Percentiles rank a stretch among this genome's conserved stretches.
Evolutionary conservation across 92 coral and sea anemone species (phyloP).

Genomic region (Epizoanthus rinbou): DNA sequence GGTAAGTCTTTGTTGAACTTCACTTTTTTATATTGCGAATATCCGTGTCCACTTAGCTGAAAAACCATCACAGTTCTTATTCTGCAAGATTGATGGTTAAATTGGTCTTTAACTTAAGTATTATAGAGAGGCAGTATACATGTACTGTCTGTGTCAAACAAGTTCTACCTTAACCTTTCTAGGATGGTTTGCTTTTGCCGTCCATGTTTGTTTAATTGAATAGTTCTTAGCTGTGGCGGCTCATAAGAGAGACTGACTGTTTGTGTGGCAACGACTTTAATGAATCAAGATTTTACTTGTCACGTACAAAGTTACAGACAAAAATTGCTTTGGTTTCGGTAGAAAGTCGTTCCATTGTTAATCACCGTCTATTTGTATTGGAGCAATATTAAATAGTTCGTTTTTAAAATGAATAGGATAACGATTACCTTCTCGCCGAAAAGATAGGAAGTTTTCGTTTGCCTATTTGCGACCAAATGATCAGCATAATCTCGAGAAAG

Average conservation of each 20-base stretch:
- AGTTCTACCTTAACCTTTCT: background rate
- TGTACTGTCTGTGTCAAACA: background rate
- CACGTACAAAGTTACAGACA: constrained; percentile 8
- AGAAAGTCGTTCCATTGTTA: constrained; percentile 13
- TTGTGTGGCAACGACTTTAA: background rate
- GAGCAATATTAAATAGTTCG: background rate
- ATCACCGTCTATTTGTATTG: background rate
- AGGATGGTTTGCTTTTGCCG: background rate
- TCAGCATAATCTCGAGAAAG: constrained; percentile 25
- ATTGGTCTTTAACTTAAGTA: background rate
- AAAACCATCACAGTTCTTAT: no score
- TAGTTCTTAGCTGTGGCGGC: background rate
- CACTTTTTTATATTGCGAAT: background rate
- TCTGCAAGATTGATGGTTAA: background rate
- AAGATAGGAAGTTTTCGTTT: constrained; percentile 1
- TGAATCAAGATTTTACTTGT: background rate
- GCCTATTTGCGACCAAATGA: constrained; percentile 10
- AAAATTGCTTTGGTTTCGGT: background rate
- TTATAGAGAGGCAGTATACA: background rate
- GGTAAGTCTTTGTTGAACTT: constrained; percentile 21
- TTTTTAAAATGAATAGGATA: constrained; percentile 3
- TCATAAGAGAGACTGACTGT: constrained; percentile 5
- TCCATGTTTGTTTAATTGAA: no score
- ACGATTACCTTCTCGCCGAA: constrained; percentile 10
- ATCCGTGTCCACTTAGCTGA: background rate